Evolutionary conservation across 2,888 invertebrate genomes (phyloP), one percentile per base, ranked within the genome.

Genomic region (Nomada fucata): DNA sequence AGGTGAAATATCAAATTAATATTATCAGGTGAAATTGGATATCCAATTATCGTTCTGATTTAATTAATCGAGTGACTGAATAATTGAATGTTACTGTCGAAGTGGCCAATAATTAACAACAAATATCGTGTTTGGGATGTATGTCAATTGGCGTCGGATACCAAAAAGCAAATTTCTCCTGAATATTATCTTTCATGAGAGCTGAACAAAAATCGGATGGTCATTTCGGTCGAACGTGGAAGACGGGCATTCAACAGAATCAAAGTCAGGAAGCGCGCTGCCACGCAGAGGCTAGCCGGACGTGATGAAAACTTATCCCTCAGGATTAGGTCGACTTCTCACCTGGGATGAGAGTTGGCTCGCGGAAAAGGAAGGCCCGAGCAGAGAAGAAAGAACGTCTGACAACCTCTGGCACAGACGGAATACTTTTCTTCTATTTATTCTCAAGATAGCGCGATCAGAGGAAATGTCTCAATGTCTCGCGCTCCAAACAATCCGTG

Each of bases 271-370:
- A 88, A 88, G 85, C 80, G 69, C 50, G 80, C 77, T 57, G 73
- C 65, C 63, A 79, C 61, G 79, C 74, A 76, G 76, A 84, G 77
- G 82, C 73, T 79, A 75, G 86, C 70, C 76, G 74, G 60, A 88
- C 88, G 88, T 88, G 88, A 88, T 84, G 87, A 82, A 82, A 84
- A 85, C 76, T 86, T 87, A 88, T 88, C 81, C 83, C 76, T 36
- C 42, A 78, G 83, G 88, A 88, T 88, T 88, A 88, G 79, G 75
- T 76, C 77, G 84, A 84, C 82, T 86, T 82, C 86, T 86, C 86
- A 86, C 78, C 83, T 87, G 82, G 80, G 76, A 80, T 84, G 64
- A 86, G 84, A 74, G 79, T 52, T 75, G 70, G 59, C 69, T 70
- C 73, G 71, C 80, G 74, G 65, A 80, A 79, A 75, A 82, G 71